Conservation (phyloP, 1,140 invertebrate genomes). For the Rhopalosiphum maidis region DNA sequence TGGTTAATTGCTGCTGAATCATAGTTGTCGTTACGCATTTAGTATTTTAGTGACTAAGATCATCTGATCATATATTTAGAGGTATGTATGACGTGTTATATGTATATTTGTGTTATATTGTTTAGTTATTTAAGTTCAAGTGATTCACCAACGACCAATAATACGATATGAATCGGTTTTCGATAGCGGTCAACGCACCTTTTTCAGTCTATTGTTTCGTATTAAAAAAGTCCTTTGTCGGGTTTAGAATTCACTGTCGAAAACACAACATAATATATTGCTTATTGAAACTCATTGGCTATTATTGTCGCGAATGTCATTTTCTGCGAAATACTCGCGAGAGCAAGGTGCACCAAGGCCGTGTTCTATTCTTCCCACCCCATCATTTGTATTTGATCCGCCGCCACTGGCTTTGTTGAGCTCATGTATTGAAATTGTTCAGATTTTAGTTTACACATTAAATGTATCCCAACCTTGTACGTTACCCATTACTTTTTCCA, state of each 20-base stretch:
- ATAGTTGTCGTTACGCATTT: background rate
- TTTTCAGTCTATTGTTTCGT: slow-evolving; percentile 25
- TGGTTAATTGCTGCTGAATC: background rate
- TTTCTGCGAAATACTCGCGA: background rate
- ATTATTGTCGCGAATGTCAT: slow-evolving; percentile 25
- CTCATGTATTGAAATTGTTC: background rate
- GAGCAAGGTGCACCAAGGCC: slow-evolving; percentile 33
- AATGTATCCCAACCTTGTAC: background rate
- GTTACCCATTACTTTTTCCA: background rate
- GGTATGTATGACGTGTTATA: background rate
- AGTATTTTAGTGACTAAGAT: background rate
- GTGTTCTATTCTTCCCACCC: slow-evolving; percentile 36
- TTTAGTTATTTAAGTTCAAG: background rate
- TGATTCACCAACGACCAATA: background rate
- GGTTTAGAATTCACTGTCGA: slow-evolving; percentile 7
- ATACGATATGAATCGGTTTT: background rate
- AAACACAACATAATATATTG: slow-evolving; percentile 38
- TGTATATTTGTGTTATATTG: background rate
- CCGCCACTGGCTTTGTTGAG: background rate
- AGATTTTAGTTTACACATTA: background rate
- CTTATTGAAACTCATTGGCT: background rate
- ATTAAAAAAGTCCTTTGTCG: slow-evolving; percentile 22
- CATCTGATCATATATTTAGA: background rate
- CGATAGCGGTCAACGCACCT: slow-evolving; percentile 25
- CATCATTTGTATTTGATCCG: background rate